Evolutionary conservation across 2,113 vertebrate genomes (phyloP).

Genomic region (Zosterops borbonicus): DNA sequence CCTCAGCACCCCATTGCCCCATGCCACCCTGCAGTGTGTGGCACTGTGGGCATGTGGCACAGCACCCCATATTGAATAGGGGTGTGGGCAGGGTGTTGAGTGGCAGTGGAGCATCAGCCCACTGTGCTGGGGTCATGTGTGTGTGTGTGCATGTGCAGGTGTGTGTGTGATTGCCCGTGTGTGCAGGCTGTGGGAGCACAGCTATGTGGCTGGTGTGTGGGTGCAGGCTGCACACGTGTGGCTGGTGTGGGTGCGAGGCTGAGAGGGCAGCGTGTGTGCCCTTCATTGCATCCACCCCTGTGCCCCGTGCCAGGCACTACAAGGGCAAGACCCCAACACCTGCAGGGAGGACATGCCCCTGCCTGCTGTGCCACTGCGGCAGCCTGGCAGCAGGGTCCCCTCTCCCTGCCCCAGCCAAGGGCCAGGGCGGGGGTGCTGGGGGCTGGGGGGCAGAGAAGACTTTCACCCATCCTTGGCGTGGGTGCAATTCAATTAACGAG

Average conservation of each 20-base stretch:
- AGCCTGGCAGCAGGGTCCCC: not conserved
- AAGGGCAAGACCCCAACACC: not conserved
- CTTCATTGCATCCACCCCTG: fast-evolving
- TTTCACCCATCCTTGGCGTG: not conserved
- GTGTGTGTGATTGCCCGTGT: fast-evolving
- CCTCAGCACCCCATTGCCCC: not conserved
- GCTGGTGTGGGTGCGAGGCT: fast-evolving
- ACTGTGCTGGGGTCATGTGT: fast-evolving
- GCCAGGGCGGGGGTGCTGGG: not conserved
- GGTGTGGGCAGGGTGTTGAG: not conserved
- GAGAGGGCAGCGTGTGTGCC: not conserved
- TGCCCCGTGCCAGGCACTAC: not conserved
- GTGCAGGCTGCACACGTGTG: fast-evolving
- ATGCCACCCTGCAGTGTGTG: fast-evolving
- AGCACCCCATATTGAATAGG: fast-evolving
- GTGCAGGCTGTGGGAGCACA: not conserved
- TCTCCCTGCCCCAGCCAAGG: not conserved
- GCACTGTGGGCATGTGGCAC: not conserved
- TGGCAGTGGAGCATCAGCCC: not conserved
- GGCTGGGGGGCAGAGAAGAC: not conserved
- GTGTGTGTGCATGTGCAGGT: no score
- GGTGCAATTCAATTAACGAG: conserved; percentile 60
- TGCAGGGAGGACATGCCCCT: not conserved
- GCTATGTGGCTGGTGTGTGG: fast-evolving
- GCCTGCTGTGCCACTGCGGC: fast-evolving